Conservation (phyloP, 2,888 invertebrate genomes). For the Cynaeus angustus region DNA sequence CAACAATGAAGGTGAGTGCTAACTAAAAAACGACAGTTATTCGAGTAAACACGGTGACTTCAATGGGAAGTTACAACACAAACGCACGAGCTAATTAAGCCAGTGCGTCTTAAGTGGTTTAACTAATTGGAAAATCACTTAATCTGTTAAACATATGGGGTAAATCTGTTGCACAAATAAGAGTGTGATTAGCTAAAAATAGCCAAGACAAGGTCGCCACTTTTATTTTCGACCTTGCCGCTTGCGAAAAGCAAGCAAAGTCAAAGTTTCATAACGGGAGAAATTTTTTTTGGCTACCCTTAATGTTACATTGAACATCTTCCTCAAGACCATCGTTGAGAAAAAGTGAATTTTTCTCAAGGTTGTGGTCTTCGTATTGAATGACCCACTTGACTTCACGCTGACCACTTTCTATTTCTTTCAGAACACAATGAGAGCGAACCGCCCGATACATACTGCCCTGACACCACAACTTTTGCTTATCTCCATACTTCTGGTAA, state of each 20-base stretch:
- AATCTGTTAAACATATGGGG: not conserved
- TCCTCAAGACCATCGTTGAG: constrained; percentile 1
- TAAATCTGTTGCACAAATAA: constrained; percentile 4
- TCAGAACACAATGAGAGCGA: constrained; percentile 61
- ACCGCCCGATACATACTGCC: constrained; percentile 55
- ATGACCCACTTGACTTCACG: constrained; percentile 57
- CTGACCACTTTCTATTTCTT: constrained; percentile 64
- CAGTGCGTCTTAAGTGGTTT: constrained; percentile 13
- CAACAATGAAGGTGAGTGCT: constrained; percentile 38
- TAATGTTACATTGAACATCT: not conserved
- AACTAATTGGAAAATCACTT: too few relatives aligned
- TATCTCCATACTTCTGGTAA: constrained; percentile 60
- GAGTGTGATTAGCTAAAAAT: not conserved
- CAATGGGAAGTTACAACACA: constrained; percentile 38
- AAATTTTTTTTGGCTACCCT: not conserved
- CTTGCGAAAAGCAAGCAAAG: constrained; percentile 1
- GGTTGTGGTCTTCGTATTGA: constrained; percentile 49
- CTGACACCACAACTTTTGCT: constrained; percentile 46
- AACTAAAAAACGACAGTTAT: not conserved
- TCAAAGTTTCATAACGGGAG: constrained; percentile 13
- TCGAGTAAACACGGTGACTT: constrained; percentile 39
- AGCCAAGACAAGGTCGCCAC: constrained; percentile 27
- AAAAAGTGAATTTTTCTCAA: constrained; percentile 53
- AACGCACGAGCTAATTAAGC: constrained; percentile 9
- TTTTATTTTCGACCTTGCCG: constrained; percentile 46